Base-by-base conservation (phyloP, 2,113 vertebrate species). In the Megaceryle torquata region DNA sequence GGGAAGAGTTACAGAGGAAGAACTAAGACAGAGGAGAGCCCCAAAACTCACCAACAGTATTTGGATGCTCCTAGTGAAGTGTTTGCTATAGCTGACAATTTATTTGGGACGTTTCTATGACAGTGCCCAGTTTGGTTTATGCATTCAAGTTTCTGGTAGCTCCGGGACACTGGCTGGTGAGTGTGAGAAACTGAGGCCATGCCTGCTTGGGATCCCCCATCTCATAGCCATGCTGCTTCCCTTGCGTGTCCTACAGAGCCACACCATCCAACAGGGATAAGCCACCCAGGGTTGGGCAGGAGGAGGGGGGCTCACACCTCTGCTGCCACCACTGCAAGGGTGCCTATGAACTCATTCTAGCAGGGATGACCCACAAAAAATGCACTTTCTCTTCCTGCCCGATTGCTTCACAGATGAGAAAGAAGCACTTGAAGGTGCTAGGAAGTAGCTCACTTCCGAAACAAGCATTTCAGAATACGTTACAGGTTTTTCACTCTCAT, bases 121-220 rank as follows among this genome's bases (percentile, higher is more conserved):
- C 0, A 4, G 31, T 31, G 15, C 29, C 25, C 41, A 11, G 46
- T 37, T 41, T 35, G 29, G 19, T 61, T 69, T 39, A 57, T 29
- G 18, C 1, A 0, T 54, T 67, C 31, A 21, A 31, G 57, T 57
- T 44, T n/a, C 43, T 1, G 0, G n/a, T 14, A 56, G 35, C 29
- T 61, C 41, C 20, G 37, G 29, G 48, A 48, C 0, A 3, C 19
- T 43, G 41, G 5, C 25, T 56, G 48, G 29, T 1, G 1, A 61
- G 29, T 0, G 0, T 33, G 56, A 63, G 48, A 37, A 57, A 15
- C 48, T 20, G 48, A n/a, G 70, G 77, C 56, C 13, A 1, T 50
- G 29, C 10, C 10, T 43, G 37, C 8, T 29, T 12, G 26, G 41
- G 18, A 56, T 35, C 46, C 41, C 56, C 19, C 2, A 0, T 8